These are phyloP conservation scores for Astropecten irregularis DNA, from an alignment of 53 echinoderm and acorn worm species.

Conservation along the genomic window DNA sequence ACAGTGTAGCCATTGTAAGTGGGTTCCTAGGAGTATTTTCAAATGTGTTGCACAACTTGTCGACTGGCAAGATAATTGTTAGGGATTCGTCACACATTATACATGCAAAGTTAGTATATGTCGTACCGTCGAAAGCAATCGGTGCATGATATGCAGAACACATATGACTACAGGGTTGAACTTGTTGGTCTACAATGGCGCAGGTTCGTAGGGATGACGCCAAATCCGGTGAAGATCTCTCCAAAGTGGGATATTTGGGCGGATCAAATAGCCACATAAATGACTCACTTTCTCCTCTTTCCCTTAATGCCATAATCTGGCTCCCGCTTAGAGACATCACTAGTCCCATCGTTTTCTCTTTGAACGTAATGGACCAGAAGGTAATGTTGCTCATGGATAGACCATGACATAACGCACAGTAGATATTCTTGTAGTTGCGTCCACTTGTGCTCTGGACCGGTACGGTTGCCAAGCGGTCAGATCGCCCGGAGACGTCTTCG, in stretches of 20 bases:
- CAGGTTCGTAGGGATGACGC: background rate
- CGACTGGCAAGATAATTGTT: no score
- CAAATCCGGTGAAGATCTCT: background rate
- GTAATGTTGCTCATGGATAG: background rate
- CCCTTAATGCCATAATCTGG: no score
- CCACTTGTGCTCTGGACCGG: background rate
- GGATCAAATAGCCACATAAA: background rate
- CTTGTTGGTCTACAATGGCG: conserved; percentile 1
- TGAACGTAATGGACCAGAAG: background rate
- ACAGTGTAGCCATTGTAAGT: background rate
- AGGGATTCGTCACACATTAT: background rate
- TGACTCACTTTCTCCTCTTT: no score
- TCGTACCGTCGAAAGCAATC: background rate
- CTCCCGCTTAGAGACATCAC: background rate
- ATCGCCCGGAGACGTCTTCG: background rate
- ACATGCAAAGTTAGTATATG: background rate
- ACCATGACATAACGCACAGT: conserved; percentile 26
- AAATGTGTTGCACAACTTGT: no score
- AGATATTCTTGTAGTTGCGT: conserved; percentile 10
- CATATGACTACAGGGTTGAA: background rate
- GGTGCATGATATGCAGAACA: background rate
- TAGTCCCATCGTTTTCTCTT: background rate
- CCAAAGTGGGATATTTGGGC: background rate
- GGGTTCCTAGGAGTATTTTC: no score
- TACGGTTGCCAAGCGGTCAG: background rate